A percentile compares a stretch with the other conserved stretches of the same genome.
phyloP scores from a whole-genome alignment of 2,888 invertebrate genomes.

The Rhingia campestris region DNA sequence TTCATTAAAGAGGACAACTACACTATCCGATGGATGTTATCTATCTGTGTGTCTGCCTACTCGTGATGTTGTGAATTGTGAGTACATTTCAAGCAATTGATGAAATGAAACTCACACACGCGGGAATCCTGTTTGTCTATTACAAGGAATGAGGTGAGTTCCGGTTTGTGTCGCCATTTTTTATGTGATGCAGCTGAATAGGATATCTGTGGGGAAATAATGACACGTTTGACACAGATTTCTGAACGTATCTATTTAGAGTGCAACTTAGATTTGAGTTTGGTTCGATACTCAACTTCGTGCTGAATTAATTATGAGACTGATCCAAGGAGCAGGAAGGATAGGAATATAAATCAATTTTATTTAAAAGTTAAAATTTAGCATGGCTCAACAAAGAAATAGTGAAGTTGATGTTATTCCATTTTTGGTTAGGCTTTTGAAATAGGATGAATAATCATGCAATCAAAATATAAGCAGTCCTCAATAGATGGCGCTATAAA shows the following conservation, averaged over 20 bases:
- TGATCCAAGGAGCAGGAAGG: too few relatives aligned
- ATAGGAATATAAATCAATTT: too few relatives aligned
- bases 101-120: conserved; percentile 43
- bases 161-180: conserved; percentile 33
- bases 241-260: background rate
- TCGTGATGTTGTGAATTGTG: conserved; percentile 2
- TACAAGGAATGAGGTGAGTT: conserved; percentile 52
- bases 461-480: too few relatives aligned
- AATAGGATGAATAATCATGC: too few relatives aligned
- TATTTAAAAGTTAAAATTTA: too few relatives aligned
- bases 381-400: too few relatives aligned
- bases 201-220: background rate
- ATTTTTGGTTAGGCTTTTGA: too few relatives aligned
- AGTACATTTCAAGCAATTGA: conserved; percentile 54
- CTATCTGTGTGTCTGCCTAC: conserved; percentile 27
- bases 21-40: conserved; percentile 1
- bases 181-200: background rate
- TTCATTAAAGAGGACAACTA: conserved; percentile 40
- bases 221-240: conserved; percentile 31
- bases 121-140: conserved; percentile 40
- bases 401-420: too few relatives aligned
- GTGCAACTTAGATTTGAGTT: background rate
- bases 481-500: too few relatives aligned
- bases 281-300: background rate
- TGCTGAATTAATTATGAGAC: too few relatives aligned